phyloP scores from a whole-genome alignment of 2,113 vertebrate genomes.

The Osmerus eperlanus region DNA sequence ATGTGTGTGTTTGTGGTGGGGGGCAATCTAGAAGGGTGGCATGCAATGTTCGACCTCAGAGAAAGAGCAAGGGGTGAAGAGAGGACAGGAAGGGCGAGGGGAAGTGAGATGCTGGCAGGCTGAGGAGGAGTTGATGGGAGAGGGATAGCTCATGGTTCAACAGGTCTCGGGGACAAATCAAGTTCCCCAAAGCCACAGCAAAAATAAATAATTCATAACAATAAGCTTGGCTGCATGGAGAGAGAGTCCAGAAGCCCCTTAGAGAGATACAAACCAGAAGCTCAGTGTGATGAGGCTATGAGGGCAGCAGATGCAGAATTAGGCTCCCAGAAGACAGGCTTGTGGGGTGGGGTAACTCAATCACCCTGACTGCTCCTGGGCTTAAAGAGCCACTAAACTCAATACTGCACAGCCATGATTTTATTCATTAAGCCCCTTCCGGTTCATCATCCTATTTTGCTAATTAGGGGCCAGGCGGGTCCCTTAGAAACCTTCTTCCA shows the following conservation, averaged over 20 bases:
- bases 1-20: background rate
- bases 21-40: background rate
- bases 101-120: background rate
- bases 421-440: conserved; percentile 34
- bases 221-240: no score
- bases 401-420: conserved; percentile 45
- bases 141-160: background rate
- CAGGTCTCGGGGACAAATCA: no score
- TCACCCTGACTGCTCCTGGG: conserved; percentile 40
- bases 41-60: background rate
- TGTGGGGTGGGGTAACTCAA: conserved; percentile 48
- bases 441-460: conserved; percentile 35
- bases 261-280: conserved; percentile 49
- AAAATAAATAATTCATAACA: no score
- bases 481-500: conserved; percentile 25
- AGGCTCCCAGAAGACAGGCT: conserved; percentile 40
- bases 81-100: background rate
- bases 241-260: no score
- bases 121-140: background rate
- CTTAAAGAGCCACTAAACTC: conserved; percentile 45
- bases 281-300: conserved; percentile 32
- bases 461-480: conserved; percentile 38
- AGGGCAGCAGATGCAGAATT: conserved; percentile 47
- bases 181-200: no score
- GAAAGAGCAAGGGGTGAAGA: background rate